Base-by-base conservation (phyloP, 37 sponge, comb jelly and placozoan genomes). In the Beroe forskalii region DNA sequence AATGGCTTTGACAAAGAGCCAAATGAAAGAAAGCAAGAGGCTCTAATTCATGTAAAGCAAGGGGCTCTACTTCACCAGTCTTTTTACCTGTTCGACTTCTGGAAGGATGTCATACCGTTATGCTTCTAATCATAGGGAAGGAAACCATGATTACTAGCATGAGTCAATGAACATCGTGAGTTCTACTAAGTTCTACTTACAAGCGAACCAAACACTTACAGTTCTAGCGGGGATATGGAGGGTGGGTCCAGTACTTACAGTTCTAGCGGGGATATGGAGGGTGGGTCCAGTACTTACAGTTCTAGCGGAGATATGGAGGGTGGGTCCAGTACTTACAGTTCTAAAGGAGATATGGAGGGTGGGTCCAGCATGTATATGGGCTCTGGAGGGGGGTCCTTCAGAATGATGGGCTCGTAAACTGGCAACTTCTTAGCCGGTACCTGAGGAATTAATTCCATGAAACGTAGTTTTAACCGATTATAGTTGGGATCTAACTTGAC, bases 371-470 rank as follows among this genome's bases (percentile, higher is more conserved):
- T 90, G 91, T 93, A 97, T 60, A 96, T 94, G 38, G 89, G 93
- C 69, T 94, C 96, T n/a, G 95, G 92, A 12, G 96, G 96, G 6
- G 98, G 95, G 32, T 97, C 96, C 60, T 92, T 94, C 62, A 96
- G 96, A 14, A 94, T 93, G 67, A 92, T 92, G 8, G 92, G 76
- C 67, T 97, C 98, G 24, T 89, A 37, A 64, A 93, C 63, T 28
- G 94, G 90, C 72, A 69, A 32, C 17, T 69, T 69, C 72, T 69
- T 69, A 17, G 12, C 32, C 6, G 72, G 72, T 3, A 17, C 72
- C 72, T 69, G 72, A 69, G n/a, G 60, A 17, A 17, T 9, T 55
- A 17, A 55, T 55, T 20, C 60, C n/a, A n/a, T n/a, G n/a, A n/a
- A n/a, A n/a, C n/a, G n/a, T n/a, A n/a, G n/a, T n/a, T n/a, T n/a